Base-by-base conservation (phyloP, 2,113 vertebrate species). In the Noturus placidus region DNA sequence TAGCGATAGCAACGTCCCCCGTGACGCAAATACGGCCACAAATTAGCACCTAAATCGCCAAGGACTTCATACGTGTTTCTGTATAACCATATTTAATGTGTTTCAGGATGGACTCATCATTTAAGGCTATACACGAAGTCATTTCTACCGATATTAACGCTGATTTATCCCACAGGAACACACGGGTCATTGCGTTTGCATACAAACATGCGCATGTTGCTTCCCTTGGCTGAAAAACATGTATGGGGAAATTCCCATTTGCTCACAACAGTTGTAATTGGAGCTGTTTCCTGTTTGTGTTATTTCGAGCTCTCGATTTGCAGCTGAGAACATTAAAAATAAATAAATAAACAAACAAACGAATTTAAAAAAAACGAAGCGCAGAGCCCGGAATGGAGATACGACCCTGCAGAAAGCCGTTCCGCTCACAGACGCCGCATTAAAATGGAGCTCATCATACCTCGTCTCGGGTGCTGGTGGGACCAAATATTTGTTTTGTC, bases 371-470 rank as follows among this genome's bases (percentile, higher is more conserved):
- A 25, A 38, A 25, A 27, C 0, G 33, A 61, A 0, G 33, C 85
- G 77, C 33, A 35, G 61, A 83, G 61, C 61, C 57, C 92, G 88
- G 91, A 91, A 94, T 93, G 93, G 94, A 94, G 94, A 94, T 94
- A 87, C 90, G 88, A 93, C 92, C 94, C 93, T 92, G 93, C 91
- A 89, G 92, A 93, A 93, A 94, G 88, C 82, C 61, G 77, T 57
- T 50, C 33, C 10, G 52, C 91, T 93, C 91, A 92, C 93, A 94
- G 93, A 94, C 91, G 92, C 92, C 94, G 92, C 93, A 95, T 95
- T 95, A 94, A 95, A 95, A 95, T 95, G 94, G 94, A 95, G 95
- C 95, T 94, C 93, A 94, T 93, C 92, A 94, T 90, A 91, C 92
- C 90, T 92, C 90, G 91, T 92, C 92, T 92, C 89, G 77, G 61